phyloP scores from a whole-genome alignment of 2,888 invertebrate species.

The Pycnomerus fuliginosus region DNA sequence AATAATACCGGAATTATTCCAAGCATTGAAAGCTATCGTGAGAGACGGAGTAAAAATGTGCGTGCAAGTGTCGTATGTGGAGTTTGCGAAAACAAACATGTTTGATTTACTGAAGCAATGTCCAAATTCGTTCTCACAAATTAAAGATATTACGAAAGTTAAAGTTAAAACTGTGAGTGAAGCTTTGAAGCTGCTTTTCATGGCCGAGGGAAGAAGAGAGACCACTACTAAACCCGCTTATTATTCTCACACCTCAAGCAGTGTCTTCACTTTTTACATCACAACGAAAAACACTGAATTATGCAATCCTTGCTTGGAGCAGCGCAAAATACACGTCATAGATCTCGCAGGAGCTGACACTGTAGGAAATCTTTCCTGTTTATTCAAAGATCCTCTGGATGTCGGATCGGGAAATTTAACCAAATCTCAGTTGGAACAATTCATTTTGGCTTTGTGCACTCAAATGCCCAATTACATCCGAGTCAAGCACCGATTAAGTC shows the following conservation, averaged over 20 bases:
- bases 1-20: slow-evolving; percentile 44
- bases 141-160: slow-evolving; percentile 38
- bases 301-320: background rate
- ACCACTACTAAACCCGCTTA: slow-evolving; percentile 38
- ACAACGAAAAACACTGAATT: slow-evolving; percentile 34
- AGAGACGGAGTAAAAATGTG: slow-evolving; percentile 42
- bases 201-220: slow-evolving; percentile 49
- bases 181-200: slow-evolving; percentile 32
- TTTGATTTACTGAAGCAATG: slow-evolving; percentile 43
- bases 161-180: slow-evolving; percentile 38
- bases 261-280: slow-evolving; percentile 49
- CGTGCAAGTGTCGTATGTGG: slow-evolving; percentile 49
- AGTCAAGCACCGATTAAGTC: slow-evolving; percentile 41
- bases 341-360: slow-evolving; percentile 53
- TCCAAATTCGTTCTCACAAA: slow-evolving; percentile 8
- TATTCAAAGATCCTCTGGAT: slow-evolving; percentile 43
- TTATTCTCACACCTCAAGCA: slow-evolving; percentile 47
- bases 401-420: slow-evolving; percentile 49
- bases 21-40: slow-evolving; percentile 27
- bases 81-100: slow-evolving; percentile 43
- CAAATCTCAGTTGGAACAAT: slow-evolving; percentile 51
- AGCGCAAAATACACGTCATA: slow-evolving; percentile 49
- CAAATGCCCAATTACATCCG: slow-evolving; percentile 32
- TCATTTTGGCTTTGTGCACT: slow-evolving; percentile 37
- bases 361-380: slow-evolving; percentile 39